Conservation (phyloP, 2,113 vertebrate species). For the Girardinichthys multiradiatus region DNA sequence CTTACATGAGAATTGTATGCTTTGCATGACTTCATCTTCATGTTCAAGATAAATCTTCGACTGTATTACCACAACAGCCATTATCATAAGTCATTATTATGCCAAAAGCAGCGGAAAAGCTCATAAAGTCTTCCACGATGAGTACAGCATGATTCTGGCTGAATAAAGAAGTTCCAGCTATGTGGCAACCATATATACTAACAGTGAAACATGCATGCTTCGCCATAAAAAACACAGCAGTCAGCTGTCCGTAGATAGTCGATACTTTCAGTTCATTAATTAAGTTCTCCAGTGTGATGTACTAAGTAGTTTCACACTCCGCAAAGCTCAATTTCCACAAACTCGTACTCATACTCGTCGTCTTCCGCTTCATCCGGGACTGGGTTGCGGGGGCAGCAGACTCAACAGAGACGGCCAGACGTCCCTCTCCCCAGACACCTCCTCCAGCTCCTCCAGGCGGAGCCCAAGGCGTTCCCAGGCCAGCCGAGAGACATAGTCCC, state of each 20-base stretch:
- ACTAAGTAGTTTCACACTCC: background rate
- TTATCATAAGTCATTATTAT: background rate
- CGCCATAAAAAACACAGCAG: background rate
- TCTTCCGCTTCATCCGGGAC: no score
- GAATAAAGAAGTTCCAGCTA: constrained; percentile 8
- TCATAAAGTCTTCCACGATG: background rate
- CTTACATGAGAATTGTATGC: background rate
- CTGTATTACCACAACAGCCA: background rate
- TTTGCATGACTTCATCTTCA: background rate
- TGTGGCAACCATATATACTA: background rate
- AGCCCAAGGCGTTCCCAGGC: no score
- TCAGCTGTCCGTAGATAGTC: background rate
- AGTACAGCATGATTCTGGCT: constrained; percentile 2
- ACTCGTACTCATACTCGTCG: no score
- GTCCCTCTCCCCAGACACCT: no score
- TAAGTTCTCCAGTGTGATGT: background rate
- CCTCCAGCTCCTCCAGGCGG: no score
- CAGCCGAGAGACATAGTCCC: no score
- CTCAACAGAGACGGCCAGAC: no score
- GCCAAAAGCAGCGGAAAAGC: background rate
- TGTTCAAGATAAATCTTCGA: background rate
- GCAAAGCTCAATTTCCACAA: background rate
- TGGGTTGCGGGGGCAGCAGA: no score
- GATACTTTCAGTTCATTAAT: background rate
- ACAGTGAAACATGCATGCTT: background rate